Evolutionary conservation across 2,113 vertebrate genomes (phyloP).

Genomic region (Hippocampus barbouri): DNA sequence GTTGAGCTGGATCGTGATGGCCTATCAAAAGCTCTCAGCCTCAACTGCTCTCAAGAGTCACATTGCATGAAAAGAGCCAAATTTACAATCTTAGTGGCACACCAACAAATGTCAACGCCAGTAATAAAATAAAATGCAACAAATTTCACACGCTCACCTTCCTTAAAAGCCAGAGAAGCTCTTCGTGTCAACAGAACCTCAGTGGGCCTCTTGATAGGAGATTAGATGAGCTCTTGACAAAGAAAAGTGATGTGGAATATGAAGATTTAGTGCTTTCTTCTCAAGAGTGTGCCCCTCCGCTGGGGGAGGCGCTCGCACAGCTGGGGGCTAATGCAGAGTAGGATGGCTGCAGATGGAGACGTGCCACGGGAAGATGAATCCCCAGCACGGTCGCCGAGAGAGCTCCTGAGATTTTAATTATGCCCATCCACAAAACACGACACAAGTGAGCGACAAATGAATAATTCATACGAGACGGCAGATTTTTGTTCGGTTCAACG

Average conservation of each 20-base stretch:
- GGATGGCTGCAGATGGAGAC: slow-evolving; percentile 71
- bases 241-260: slow-evolving; percentile 50
- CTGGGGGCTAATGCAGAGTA: slow-evolving; percentile 75
- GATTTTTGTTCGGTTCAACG: slow-evolving; percentile 22
- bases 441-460: slow-evolving; percentile 35
- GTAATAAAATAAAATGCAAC: slow-evolving; percentile 1
- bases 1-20: slow-evolving; percentile 19
- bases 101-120: slow-evolving; percentile 42
- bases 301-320: slow-evolving; percentile 59
- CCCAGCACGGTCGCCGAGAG: slow-evolving; percentile 61
- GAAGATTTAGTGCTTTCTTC: slow-evolving; percentile 41
- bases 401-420: slow-evolving; percentile 67
- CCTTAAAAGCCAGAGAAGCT: slow-evolving; percentile 38
- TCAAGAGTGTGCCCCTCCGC: slow-evolving; percentile 23
- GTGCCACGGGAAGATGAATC: slow-evolving; percentile 78
- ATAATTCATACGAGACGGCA: slow-evolving; percentile 61
- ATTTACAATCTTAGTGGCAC: slow-evolving; percentile 46
- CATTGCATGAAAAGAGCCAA: slow-evolving; percentile 39
- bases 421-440: slow-evolving; percentile 13
- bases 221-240: slow-evolving; percentile 47
- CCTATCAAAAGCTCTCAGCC: slow-evolving; percentile 33
- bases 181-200: slow-evolving; percentile 59
- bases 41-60: slow-evolving; percentile 44
- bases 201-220: slow-evolving; percentile 41
- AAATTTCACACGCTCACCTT: slow-evolving; percentile 26